These are phyloP conservation scores for Speoplatyrhinus poulsoni DNA, from an alignment of 2,113 vertebrate species.

Conservation along the genomic window DNA sequence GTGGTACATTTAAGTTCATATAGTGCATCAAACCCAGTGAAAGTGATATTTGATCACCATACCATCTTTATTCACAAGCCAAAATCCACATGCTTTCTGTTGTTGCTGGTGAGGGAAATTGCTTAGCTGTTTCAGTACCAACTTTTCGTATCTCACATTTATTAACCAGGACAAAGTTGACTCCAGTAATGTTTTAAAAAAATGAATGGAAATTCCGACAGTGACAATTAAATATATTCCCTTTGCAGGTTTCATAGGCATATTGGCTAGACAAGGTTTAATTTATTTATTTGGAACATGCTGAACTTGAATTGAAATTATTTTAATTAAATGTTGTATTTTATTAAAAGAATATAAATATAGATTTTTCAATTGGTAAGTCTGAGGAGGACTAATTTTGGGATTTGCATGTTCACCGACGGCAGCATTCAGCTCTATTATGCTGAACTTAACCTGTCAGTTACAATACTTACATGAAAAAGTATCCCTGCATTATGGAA, in stretches of 20 bases:
- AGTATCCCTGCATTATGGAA: constrained; percentile 23
- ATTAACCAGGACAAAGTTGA: constrained; percentile 39
- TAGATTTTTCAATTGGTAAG: constrained; percentile 12
- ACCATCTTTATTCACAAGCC: constrained; percentile 20
- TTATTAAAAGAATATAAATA: constrained; percentile 42
- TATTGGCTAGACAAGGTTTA: constrained; percentile 33
- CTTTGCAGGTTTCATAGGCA: constrained; percentile 9
- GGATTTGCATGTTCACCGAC: constrained; percentile 11
- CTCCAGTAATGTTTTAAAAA: constrained; percentile 40
- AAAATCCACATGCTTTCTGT: constrained; percentile 25
- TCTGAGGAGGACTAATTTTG: neutral
- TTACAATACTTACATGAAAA: constrained; percentile 24
- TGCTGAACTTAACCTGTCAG: constrained; percentile 23
- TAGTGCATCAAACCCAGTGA: constrained; percentile 33
- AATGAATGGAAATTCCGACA: constrained; percentile 30
- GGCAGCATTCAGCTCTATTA: constrained; percentile 8
- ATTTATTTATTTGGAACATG: constrained; percentile 28
- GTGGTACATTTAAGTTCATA: constrained; percentile 38
- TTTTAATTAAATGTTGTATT: constrained; percentile 15
- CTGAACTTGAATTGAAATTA: constrained; percentile 20
- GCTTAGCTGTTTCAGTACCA: constrained; percentile 34
- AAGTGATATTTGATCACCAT: constrained; percentile 36
- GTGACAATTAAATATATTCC: neutral
- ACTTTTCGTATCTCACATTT: constrained; percentile 23
- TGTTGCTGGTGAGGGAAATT: constrained; percentile 13